A percentile compares a stretch with the other conserved stretches of the same genome.
phyloP scores from a whole-genome alignment of 2,113 vertebrate genomes.

The Eublepharis macularius region DNA sequence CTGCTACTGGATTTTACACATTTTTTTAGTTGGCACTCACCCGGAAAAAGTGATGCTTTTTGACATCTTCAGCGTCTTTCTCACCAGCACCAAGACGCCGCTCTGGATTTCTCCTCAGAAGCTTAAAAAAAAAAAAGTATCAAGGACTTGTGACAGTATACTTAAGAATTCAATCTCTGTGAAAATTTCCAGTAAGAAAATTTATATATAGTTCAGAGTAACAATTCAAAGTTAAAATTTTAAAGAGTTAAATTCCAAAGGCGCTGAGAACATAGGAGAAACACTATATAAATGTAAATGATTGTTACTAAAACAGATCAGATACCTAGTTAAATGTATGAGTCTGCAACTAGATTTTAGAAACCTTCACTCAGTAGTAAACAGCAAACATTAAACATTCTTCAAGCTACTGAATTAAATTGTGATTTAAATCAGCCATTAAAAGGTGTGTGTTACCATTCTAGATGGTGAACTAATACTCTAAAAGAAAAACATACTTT shows the following conservation, averaged over 20 bases:
- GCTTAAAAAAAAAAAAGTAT: slow-evolving; percentile 70
- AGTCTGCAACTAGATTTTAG: too few relatives aligned
- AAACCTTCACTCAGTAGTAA: too few relatives aligned
- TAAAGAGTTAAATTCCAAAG: too few relatives aligned
- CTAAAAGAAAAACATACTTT: not conserved
- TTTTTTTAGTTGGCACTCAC: slow-evolving; percentile 68
- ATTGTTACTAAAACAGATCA: not conserved
- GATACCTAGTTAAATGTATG: not conserved
- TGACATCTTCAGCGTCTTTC: slow-evolving; percentile 95
- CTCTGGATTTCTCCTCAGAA: slow-evolving; percentile 94
- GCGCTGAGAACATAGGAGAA: not conserved
- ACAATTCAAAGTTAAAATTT: not conserved
- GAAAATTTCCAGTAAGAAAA: not conserved
- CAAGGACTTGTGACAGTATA: slow-evolving; percentile 9
- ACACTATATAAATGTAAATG: not conserved
- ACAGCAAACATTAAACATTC: too few relatives aligned
- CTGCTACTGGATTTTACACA: not conserved
- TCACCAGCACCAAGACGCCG: slow-evolving; percentile 94
- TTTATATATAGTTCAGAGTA: too few relatives aligned
- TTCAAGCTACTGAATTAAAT: too few relatives aligned
- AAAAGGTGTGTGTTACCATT: not conserved
- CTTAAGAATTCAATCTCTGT: not conserved
- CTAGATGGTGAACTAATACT: not conserved
- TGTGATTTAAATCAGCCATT: too few relatives aligned
- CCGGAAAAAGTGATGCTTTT: slow-evolving; percentile 96